Conservation (phyloP, 2,797 vertebrate species). For the Fistularia tabacaria region DNA sequence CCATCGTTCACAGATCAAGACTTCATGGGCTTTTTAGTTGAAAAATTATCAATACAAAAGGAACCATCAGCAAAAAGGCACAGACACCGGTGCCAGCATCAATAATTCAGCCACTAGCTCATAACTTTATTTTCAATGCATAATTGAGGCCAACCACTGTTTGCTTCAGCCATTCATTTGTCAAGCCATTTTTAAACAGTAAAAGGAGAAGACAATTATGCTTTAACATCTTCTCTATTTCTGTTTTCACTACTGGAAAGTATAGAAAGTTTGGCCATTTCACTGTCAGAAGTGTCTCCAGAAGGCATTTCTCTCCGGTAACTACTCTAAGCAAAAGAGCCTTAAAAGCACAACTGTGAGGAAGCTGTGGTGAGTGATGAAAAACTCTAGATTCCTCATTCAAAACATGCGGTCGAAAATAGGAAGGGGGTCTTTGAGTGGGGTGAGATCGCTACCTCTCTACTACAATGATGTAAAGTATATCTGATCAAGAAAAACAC, state of each 20-base stretch:
- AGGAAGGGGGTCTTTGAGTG: constrained; percentile 34
- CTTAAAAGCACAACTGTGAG: constrained; percentile 32
- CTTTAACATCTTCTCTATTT: constrained; percentile 53
- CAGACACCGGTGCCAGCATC: constrained; percentile 70
- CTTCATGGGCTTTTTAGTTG: constrained; percentile 68
- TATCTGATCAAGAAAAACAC: too few relatives aligned
- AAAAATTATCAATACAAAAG: constrained; percentile 72
- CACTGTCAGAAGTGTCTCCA: constrained; percentile 8
- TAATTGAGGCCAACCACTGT: constrained; percentile 69
- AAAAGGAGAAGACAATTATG: constrained; percentile 62
- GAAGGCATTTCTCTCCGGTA: constrained; percentile 17
- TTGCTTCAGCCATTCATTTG: constrained; percentile 64
- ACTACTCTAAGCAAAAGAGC: constrained; percentile 25
- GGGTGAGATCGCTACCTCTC: neutral
- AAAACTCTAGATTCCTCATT: constrained; percentile 38
- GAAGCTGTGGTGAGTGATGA: constrained; percentile 43
- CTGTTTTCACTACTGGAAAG: constrained; percentile 26
- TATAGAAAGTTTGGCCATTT: constrained; percentile 7
- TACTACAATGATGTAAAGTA: too few relatives aligned
- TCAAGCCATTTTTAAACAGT: constrained; percentile 69
- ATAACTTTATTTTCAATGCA: constrained; percentile 76
- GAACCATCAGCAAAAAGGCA: constrained; percentile 69
- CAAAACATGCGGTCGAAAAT: constrained; percentile 51
- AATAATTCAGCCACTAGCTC: constrained; percentile 73
- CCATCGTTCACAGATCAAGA: constrained; percentile 72